These are phyloP conservation scores for Cebus imitator DNA, from an alignment of 2,113 vertebrate species.

Conservation along the genomic window DNA sequence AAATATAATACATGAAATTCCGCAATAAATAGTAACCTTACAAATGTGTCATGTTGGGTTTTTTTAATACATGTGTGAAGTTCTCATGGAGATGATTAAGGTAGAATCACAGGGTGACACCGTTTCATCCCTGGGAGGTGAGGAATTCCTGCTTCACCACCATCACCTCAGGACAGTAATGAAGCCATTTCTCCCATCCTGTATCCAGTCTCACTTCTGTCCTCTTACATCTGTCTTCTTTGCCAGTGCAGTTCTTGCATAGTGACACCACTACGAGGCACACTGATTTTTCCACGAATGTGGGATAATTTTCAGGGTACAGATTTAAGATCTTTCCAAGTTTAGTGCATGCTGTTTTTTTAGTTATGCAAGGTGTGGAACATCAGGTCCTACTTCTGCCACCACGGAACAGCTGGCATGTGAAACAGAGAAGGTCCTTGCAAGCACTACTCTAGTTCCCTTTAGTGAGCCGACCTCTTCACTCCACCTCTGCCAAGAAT, in stretches of 20 bases:
- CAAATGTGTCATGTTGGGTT: too few species aligned
- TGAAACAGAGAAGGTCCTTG: neutral
- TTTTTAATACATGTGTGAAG: neutral
- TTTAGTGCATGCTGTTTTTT: neutral
- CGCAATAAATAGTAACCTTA: neutral
- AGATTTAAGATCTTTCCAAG: neutral
- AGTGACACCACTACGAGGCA: neutral
- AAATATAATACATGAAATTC: neutral
- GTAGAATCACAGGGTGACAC: neutral
- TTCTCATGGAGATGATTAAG: neutral
- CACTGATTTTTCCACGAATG: neutral
- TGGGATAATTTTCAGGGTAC: too few species aligned
- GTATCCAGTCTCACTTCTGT: neutral
- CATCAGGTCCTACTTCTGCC: neutral
- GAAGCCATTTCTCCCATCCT: neutral
- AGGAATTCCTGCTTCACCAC: neutral
- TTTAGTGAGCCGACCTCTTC: neutral
- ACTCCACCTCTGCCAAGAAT: neutral
- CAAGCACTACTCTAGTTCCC: neutral
- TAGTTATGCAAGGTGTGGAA: neutral
- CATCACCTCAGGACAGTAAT: neutral
- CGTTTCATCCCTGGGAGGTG: neutral
- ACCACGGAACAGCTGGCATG: neutral
- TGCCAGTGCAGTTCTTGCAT: neutral
- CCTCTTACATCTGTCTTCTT: neutral